Conservation (phyloP, 2,888 invertebrate species). For the Galerucella calmariensis region DNA sequence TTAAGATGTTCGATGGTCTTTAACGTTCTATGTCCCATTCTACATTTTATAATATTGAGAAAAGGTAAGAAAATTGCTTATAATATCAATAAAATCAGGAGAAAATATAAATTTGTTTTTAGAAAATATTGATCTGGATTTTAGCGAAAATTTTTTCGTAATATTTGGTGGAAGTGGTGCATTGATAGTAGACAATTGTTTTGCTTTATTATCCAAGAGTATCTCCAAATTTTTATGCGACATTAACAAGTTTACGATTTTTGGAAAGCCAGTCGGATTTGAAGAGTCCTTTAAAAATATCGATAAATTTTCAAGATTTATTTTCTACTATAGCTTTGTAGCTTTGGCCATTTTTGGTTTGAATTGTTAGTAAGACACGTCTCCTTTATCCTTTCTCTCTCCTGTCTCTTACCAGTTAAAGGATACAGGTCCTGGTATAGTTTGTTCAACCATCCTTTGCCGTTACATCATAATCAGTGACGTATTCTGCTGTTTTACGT, state of each 20-base stretch:
- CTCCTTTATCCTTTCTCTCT: too few relatives aligned
- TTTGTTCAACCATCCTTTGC: too few relatives aligned
- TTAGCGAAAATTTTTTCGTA: neutral
- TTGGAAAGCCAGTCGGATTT: neutral
- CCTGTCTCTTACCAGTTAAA: too few relatives aligned
- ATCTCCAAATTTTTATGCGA: neutral
- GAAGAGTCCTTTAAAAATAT: neutral
- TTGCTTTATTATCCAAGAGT: neutral
- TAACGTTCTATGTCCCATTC: neutral
- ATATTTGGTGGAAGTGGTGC: neutral
- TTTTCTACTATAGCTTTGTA: neutral
- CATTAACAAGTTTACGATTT: neutral
- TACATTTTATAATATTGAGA: neutral
- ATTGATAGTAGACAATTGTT: neutral
- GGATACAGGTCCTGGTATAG: too few relatives aligned
- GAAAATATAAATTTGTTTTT: neutral
- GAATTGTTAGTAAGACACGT: neutral
- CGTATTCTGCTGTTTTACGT: too few relatives aligned
- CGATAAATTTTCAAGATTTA: neutral
- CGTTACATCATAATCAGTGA: too few relatives aligned
- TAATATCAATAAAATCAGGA: neutral
- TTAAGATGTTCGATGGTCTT: too few relatives aligned
- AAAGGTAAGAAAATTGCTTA: neutral
- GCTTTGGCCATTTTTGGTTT: neutral
- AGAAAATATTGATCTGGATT: neutral